phyloP scores from a whole-genome alignment of 2,113 vertebrate genomes.

The Pelecanoides urinatrix region DNA sequence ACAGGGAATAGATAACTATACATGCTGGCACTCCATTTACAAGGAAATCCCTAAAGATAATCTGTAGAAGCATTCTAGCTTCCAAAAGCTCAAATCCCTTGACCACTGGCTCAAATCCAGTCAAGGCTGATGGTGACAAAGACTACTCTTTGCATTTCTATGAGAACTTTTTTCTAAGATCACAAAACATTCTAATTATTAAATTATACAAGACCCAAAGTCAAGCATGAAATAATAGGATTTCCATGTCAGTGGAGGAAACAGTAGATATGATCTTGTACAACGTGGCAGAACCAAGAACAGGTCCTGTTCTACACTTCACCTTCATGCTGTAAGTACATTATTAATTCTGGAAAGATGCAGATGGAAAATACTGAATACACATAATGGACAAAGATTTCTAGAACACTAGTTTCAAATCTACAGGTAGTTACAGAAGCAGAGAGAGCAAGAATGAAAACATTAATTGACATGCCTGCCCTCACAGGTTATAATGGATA shows the following conservation, averaged over 20 bases:
- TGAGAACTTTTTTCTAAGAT: background rate
- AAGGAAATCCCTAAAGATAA: slow-evolving; percentile 52
- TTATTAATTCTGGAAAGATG: background rate
- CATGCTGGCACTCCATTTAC: slow-evolving; percentile 29
- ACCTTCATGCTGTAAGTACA: background rate
- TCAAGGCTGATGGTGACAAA: background rate
- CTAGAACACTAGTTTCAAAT: background rate
- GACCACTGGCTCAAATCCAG: slow-evolving; percentile 30
- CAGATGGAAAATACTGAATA: background rate
- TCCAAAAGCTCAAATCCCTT: slow-evolving; percentile 44
- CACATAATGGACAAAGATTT: background rate
- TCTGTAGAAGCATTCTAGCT: slow-evolving; percentile 13
- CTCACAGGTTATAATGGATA: background rate
- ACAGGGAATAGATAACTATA: slow-evolving; percentile 46
- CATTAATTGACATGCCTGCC: background rate
- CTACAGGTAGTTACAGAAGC: background rate
- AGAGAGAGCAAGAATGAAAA: background rate
- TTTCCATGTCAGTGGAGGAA: background rate
- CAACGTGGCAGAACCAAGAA: background rate
- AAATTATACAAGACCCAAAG: background rate
- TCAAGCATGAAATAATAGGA: background rate
- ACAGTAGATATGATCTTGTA: background rate
- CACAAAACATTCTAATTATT: background rate
- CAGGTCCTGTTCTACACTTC: background rate
- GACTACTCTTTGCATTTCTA: background rate